Conservation (phyloP, 2,113 vertebrate genomes). For the Plectropomus leopardus region DNA sequence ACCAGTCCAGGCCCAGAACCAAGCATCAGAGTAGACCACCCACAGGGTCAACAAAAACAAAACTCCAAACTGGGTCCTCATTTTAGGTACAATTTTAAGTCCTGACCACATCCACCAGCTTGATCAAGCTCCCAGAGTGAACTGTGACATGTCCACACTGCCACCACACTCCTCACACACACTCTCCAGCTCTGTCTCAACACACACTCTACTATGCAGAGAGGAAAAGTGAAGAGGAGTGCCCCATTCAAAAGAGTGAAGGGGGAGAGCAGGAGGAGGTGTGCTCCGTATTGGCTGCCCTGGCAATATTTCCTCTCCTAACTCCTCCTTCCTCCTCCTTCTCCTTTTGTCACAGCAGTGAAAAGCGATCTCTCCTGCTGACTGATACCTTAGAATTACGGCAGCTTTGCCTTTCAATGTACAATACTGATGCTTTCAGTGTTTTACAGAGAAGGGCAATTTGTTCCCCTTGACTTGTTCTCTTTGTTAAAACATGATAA, state of each 20-base stretch:
- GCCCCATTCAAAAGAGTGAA: constrained; percentile 73
- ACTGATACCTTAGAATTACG: constrained; percentile 79
- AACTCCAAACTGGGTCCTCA: constrained; percentile 66
- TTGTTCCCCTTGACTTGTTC: constrained; percentile 55
- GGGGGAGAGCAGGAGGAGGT: constrained; percentile 64
- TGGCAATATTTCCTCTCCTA: constrained; percentile 69
- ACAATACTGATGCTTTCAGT: constrained; percentile 66
- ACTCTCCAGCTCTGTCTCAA: constrained; percentile 68
- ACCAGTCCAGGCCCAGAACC: constrained; percentile 75
- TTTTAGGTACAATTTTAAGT: constrained; percentile 71
- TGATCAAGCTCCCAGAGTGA: constrained; percentile 64
- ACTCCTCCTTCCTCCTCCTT: constrained; percentile 74
- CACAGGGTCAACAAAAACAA: constrained; percentile 81
- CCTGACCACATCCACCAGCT: constrained; percentile 54
- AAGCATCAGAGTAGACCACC: constrained; percentile 68
- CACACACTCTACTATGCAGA: constrained; percentile 67
- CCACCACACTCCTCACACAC: constrained; percentile 57
- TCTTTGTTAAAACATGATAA: constrained; percentile 55
- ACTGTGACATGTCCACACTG: constrained; percentile 78
- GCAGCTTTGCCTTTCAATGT: constrained; percentile 64
- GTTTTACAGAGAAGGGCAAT: constrained; percentile 55
- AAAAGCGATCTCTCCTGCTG: constrained; percentile 80
- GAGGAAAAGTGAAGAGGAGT: constrained; percentile 81
- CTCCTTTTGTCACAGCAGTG: constrained; percentile 81
- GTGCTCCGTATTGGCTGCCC: constrained; percentile 74